Conservation (phyloP, 2,797 vertebrate species). For the Crenuchus spilurus region DNA sequence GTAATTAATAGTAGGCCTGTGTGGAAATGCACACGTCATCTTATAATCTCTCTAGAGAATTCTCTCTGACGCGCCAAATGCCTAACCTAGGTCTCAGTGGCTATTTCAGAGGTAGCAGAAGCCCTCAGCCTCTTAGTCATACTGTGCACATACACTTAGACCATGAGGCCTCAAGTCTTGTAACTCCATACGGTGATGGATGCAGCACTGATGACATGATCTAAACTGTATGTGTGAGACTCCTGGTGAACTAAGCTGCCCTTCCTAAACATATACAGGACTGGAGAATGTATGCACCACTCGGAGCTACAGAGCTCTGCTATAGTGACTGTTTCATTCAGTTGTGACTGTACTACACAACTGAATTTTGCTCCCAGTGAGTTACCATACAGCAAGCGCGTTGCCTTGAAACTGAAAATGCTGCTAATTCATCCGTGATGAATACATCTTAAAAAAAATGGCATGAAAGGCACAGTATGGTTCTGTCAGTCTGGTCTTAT, state of each 20-base stretch:
- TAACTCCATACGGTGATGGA: constrained; percentile 11
- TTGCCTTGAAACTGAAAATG: constrained; percentile 7
- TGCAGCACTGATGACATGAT: neutral
- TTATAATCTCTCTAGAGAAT: constrained; percentile 68
- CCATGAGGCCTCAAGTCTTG: neutral
- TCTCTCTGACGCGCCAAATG: constrained; percentile 74
- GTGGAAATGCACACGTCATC: constrained; percentile 66
- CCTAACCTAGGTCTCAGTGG: constrained; percentile 66
- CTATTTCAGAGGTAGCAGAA: constrained; percentile 71
- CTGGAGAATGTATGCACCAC: neutral
- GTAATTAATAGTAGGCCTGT: constrained; percentile 55
- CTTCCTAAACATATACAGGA: neutral
- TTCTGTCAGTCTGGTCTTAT: constrained; percentile 7
- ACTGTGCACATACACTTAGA: constrained; percentile 5
- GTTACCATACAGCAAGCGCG: neutral
- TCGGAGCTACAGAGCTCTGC: neutral
- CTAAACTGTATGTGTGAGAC: constrained; percentile 15
- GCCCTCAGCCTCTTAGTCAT: neutral
- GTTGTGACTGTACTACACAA: no score
- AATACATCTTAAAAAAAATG: constrained; percentile 11
- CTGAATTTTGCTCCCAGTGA: neutral
- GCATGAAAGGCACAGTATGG: constrained; percentile 24
- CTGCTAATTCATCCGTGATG: constrained; percentile 5
- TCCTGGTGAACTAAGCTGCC: neutral
- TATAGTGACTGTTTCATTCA: neutral